phyloP scores from a whole-genome alignment of 2,888 invertebrate genomes.

The Eupithecia subfuscata region DNA sequence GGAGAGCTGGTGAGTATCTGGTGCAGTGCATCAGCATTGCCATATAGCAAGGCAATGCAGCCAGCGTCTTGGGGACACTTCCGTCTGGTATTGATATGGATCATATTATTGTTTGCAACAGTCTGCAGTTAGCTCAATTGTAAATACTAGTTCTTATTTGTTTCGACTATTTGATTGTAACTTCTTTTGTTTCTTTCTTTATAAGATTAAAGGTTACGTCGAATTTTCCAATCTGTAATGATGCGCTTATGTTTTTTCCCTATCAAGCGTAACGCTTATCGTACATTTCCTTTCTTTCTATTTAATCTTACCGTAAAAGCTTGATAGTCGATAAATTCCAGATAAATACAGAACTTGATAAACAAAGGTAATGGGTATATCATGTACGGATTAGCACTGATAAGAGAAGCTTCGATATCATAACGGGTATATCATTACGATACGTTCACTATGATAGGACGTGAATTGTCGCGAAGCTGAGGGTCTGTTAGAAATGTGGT shows the following conservation, averaged over 20 bases:
- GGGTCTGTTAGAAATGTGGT: constrained; percentile 59
- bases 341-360: constrained; percentile 53
- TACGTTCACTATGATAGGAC: constrained; percentile 40
- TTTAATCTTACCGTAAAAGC: constrained; percentile 3
- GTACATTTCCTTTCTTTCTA: not conserved
- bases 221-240: not conserved
- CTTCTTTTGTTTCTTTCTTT: too few relatives aligned
- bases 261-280: not conserved
- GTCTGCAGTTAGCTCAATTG: too few relatives aligned
- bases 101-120: too few relatives aligned
- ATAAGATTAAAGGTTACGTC: not conserved
- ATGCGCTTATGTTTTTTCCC: not conserved
- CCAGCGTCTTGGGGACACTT: too few relatives aligned
- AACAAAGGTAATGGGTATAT: constrained; percentile 63
- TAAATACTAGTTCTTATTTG: too few relatives aligned
- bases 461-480: constrained; percentile 27
- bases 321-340: constrained; percentile 24
- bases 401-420: constrained; percentile 44
- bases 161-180: too few relatives aligned
- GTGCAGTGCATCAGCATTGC: too few relatives aligned
- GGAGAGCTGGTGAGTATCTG: too few relatives aligned
- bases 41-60: too few relatives aligned
- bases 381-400: constrained; percentile 58
- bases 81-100: too few relatives aligned
- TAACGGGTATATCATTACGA: constrained; percentile 29